Evolutionary conservation across 2,888 invertebrate species (phyloP).

Genomic region (Eristalis intricaria): DNA sequence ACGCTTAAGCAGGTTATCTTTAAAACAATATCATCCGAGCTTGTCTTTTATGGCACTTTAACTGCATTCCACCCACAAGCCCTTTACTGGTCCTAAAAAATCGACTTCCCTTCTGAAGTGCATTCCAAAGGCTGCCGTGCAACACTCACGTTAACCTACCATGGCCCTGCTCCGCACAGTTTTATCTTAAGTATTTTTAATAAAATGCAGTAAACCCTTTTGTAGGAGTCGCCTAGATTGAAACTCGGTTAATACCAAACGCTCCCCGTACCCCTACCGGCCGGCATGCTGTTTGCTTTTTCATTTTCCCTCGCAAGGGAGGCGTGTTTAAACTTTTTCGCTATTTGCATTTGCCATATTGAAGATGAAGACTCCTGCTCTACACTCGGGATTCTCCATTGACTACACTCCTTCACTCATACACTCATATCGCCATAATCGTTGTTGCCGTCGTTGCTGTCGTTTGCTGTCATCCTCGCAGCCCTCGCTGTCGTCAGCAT

Average conservation of each 20-base stretch:
- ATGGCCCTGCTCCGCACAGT: not conserved
- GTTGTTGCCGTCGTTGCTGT: not conserved
- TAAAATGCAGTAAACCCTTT: constrained; percentile 11
- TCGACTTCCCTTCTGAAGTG: not conserved
- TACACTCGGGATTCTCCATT: not conserved
- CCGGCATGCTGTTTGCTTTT: not conserved
- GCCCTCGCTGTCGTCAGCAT: constrained; percentile 10
- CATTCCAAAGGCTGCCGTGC: not conserved
- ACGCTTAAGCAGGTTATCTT: too few relatives aligned
- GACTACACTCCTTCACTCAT: not conserved
- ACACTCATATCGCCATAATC: not conserved
- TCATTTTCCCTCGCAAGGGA: not conserved
- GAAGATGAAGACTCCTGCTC: constrained; percentile 2
- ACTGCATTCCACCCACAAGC: not conserved
- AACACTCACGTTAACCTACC: constrained; percentile 8
- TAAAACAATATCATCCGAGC: too few relatives aligned
- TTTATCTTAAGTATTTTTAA: constrained; percentile 33
- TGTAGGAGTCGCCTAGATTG: not conserved
- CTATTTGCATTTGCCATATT: constrained; percentile 56
- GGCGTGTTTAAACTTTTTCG: constrained; percentile 26
- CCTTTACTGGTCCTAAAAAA: not conserved
- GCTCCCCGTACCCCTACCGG: not conserved
- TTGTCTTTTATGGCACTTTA: too few relatives aligned
- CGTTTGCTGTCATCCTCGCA: not conserved
- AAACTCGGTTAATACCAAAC: not conserved